These are phyloP conservation scores for Hemaris fuciformis DNA, from an alignment of 2,888 invertebrate species.

Conservation along the genomic window DNA sequence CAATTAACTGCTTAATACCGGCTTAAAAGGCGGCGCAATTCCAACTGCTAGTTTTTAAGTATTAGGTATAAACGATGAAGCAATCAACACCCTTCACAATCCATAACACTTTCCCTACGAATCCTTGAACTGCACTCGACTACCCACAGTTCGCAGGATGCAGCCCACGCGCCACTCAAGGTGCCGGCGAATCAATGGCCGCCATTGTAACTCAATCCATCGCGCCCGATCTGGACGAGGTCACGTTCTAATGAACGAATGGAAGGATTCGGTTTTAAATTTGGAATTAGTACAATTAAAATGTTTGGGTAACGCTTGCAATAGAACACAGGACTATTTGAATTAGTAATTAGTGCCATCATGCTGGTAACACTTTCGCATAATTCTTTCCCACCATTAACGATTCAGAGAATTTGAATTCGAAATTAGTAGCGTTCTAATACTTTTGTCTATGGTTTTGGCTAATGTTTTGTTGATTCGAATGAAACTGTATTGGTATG, in stretches of 20 bases:
- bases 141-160: conserved; percentile 34
- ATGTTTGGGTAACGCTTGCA: too few relatives aligned
- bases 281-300: conserved; percentile 1
- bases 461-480: neutral
- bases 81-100: conserved; percentile 3
- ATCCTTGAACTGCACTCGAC: conserved; percentile 13
- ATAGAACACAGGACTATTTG: neutral
- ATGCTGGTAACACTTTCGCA: too few relatives aligned
- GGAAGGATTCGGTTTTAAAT: neutral
- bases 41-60: too few relatives aligned
- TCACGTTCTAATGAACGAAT: conserved; percentile 3
- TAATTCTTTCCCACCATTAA: too few relatives aligned
- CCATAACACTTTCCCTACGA: conserved; percentile 11
- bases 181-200: conserved; percentile 46
- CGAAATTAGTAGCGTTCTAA: neutral
- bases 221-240: conserved; percentile 3
- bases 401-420: too few relatives aligned
- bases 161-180: conserved; percentile 44
- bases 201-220: conserved; percentile 33
- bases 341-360: neutral
- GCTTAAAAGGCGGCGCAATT: neutral
- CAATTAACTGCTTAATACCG: too few relatives aligned
- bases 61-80: neutral
- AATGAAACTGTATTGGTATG: neutral
- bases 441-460: neutral